These are phyloP conservation scores for Pongo abelii DNA, from an alignment of 2,113 vertebrate genomes.

Conservation along the genomic window DNA sequence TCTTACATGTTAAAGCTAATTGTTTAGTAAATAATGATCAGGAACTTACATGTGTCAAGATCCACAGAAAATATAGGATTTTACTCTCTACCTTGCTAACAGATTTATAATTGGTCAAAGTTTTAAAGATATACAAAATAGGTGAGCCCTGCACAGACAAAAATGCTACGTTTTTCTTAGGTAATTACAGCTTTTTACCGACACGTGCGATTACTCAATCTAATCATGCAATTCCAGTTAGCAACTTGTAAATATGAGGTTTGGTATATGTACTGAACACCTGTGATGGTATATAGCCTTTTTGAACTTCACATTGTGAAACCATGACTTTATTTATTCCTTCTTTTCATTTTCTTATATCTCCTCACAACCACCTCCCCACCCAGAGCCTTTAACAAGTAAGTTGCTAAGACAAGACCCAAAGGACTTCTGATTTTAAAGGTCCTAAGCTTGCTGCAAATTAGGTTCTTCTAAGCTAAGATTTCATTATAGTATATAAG, in stretches of 20 bases:
- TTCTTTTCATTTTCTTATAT: conserved; percentile 14
- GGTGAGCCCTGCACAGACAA: conserved; percentile 32
- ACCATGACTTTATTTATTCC: conserved; percentile 30
- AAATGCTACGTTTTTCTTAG: conserved; percentile 54
- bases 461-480: not conserved
- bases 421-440: conserved; percentile 42
- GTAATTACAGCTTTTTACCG: conserved; percentile 56
- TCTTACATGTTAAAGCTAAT: not conserved
- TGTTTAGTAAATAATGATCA: conserved; percentile 42
- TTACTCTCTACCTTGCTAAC: conserved; percentile 30
- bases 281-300: not conserved
- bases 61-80: not conserved
- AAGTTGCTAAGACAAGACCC: conserved; percentile 43
- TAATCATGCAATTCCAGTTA: conserved; percentile 57
- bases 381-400: not conserved
- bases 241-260: conserved; percentile 23
- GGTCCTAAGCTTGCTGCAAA: not conserved
- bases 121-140: conserved; percentile 49
- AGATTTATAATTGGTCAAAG: conserved; percentile 55
- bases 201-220: conserved; percentile 56
- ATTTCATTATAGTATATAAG: conserved; percentile 37
- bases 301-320: not conserved
- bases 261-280: conserved; percentile 10
- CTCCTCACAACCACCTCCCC: not conserved
- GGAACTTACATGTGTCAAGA: not conserved